Evolutionary conservation across 1,140 invertebrate genomes (phyloP).

Genomic region (Steinernema feltiae): DNA sequence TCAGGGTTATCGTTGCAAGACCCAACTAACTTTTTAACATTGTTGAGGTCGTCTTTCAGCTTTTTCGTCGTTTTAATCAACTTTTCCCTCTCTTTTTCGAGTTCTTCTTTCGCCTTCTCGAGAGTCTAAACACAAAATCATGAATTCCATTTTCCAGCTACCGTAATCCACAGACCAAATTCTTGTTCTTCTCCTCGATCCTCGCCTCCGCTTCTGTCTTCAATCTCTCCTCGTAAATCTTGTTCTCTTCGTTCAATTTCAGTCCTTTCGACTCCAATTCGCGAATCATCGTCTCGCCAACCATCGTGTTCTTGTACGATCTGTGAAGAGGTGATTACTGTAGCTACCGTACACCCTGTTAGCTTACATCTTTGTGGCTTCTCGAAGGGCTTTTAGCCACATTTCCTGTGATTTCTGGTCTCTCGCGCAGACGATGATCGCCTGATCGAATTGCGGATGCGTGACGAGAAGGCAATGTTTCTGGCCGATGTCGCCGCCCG

Average conservation of each 20-base stretch:
- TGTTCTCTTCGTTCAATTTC: constrained; percentile 60
- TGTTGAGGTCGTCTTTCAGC: constrained; percentile 41
- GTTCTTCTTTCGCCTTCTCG: constrained; percentile 34
- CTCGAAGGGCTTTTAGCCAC: constrained; percentile 37
- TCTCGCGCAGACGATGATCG: constrained; percentile 37
- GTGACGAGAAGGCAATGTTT: constrained; percentile 43
- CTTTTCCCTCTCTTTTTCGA: constrained; percentile 40
- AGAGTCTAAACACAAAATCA: constrained; percentile 30
- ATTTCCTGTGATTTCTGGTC: constrained; percentile 35
- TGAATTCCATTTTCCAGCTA: not conserved
- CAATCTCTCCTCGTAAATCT: constrained; percentile 57
- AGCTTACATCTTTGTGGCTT: constrained; percentile 41
- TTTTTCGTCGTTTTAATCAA: constrained; percentile 40
- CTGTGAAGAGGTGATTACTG: constrained; percentile 46
- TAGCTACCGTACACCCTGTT: too few relatives aligned
- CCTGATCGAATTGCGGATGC: constrained; percentile 34
- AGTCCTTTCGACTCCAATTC: constrained; percentile 60
- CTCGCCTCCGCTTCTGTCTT: constrained; percentile 48
- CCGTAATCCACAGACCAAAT: constrained; percentile 33
- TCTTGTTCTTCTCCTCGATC: constrained; percentile 48
- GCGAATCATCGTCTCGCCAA: constrained; percentile 60
- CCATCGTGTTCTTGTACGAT: constrained; percentile 60
- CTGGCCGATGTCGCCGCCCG: constrained; percentile 42
- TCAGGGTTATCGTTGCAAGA: not conserved
- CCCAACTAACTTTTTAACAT: constrained; percentile 35